Evolutionary conservation across 2,797 vertebrate genomes (phyloP).

Genomic region (Morelia viridis): DNA sequence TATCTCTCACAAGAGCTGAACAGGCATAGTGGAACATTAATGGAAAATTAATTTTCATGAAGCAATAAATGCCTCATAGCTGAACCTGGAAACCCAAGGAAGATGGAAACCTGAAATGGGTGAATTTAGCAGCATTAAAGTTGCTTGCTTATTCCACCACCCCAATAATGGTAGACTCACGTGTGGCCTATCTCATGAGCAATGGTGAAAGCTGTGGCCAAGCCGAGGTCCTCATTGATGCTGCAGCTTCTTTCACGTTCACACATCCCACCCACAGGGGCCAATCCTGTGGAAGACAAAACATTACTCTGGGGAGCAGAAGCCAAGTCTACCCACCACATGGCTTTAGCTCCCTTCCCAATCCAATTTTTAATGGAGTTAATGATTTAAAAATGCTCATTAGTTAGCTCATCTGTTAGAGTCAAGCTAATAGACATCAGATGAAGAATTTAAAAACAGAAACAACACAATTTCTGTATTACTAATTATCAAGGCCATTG

Average conservation of each 20-base stretch:
- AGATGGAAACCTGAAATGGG: not conserved
- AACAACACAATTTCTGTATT: not conserved
- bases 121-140: not conserved
- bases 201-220: constrained; percentile 97
- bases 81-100: not conserved
- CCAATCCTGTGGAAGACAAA: constrained; percentile 80
- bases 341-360: not conserved
- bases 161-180: constrained; percentile 74
- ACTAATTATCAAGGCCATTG: not conserved
- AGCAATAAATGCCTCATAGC: not conserved
- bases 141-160: not conserved
- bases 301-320: not conserved
- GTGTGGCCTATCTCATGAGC: constrained; percentile 98
- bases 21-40: too few relatives aligned
- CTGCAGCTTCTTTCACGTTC: constrained; percentile 97
- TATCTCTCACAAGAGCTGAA: not conserved
- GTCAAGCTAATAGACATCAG: not conserved
- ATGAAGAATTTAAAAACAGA: not conserved
- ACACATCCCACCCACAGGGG: constrained; percentile 96
- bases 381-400: not conserved
- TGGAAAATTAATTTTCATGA: not conserved
- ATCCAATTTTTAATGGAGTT: not conserved
- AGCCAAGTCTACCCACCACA: not conserved
- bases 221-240: constrained; percentile 97
- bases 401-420: not conserved